A percentile compares a stretch with the other conserved stretches of the same genome.
Evolutionary conservation across 1,140 invertebrate genomes (phyloP).

Genomic region (Leucophenga varia): DNA sequence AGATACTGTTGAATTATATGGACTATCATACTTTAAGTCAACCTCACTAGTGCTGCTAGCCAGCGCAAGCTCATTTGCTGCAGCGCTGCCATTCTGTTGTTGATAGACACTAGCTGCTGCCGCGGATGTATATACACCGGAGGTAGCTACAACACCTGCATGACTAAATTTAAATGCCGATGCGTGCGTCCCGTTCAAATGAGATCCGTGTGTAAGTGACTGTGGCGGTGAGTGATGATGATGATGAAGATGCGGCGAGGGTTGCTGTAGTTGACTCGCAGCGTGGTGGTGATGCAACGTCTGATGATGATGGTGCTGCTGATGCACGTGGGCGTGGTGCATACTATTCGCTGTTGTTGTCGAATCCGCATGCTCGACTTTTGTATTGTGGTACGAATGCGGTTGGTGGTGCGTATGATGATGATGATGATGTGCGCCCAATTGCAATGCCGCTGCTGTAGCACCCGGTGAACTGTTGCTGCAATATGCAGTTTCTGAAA

Average conservation of each 20-base stretch:
- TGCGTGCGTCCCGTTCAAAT: constrained; percentile 2
- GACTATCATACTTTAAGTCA: constrained; percentile 48
- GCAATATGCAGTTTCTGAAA: constrained; percentile 37
- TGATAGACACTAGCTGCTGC: constrained; percentile 31
- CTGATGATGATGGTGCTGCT: too few relatives aligned
- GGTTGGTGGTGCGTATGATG: constrained; percentile 17
- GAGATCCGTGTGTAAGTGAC: constrained; percentile 18
- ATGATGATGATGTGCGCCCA: constrained; percentile 18
- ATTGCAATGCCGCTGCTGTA: constrained; percentile 8
- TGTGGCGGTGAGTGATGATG: constrained; percentile 25
- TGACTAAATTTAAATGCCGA: constrained; percentile 45
- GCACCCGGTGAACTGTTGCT: constrained; percentile 32
- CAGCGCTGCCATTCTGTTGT: constrained; percentile 13
- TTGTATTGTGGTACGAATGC: constrained; percentile 33
- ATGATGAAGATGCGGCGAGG: constrained; percentile 26
- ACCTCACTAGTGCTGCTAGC: constrained; percentile 17
- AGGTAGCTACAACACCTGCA: constrained; percentile 42
- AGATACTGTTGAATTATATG: constrained; percentile 46
- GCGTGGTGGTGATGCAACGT: constrained; percentile 23
- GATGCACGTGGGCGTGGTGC: background rate
- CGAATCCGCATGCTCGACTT: constrained; percentile 46
- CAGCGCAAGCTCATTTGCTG: constrained; percentile 5
- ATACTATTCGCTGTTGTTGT: constrained; percentile 32
- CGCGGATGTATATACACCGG: constrained; percentile 38
- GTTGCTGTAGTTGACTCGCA: constrained; percentile 26